Conservation (phyloP, 2,113 vertebrate species). For the Ophthalmolycus amberensis region DNA sequence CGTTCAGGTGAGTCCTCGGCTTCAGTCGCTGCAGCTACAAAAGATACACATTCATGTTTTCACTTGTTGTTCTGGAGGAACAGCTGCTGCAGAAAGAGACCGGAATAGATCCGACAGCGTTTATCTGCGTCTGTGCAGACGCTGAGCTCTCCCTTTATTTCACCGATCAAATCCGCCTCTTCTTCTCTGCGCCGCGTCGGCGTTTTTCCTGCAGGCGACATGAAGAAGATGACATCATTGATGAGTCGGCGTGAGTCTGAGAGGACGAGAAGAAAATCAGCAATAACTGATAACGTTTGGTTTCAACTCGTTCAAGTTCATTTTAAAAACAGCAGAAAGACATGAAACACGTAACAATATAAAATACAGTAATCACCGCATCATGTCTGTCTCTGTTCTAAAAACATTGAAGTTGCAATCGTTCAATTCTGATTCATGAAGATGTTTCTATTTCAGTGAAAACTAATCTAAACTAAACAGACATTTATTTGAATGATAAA, state of each 20-base stretch:
- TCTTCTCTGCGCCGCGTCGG: neutral
- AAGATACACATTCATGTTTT: neutral
- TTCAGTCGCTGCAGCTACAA: neutral
- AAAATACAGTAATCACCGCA: too few species aligned
- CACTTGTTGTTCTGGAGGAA: neutral
- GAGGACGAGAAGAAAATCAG: neutral
- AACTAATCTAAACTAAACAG: too few species aligned
- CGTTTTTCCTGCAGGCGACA: neutral
- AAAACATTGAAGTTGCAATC: too few species aligned
- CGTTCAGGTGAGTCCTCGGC: slow-evolving; percentile 20
- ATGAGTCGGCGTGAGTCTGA: neutral
- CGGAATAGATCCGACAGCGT: neutral
- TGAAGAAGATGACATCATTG: neutral
- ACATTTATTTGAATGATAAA: too few species aligned
- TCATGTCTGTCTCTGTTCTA: too few species aligned
- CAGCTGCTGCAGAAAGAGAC: slow-evolving; percentile 14
- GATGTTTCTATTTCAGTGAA: too few species aligned
- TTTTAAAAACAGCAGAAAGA: too few species aligned
- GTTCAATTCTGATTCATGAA: too few species aligned
- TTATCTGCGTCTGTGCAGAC: slow-evolving; percentile 15
- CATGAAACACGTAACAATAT: too few species aligned
- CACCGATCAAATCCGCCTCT: neutral
- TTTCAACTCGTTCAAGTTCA: too few species aligned
- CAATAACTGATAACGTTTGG: too few species aligned
- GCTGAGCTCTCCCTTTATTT: neutral